phyloP scores from a whole-genome alignment of 2,797 vertebrate genomes.

The Rhincodon typus region DNA sequence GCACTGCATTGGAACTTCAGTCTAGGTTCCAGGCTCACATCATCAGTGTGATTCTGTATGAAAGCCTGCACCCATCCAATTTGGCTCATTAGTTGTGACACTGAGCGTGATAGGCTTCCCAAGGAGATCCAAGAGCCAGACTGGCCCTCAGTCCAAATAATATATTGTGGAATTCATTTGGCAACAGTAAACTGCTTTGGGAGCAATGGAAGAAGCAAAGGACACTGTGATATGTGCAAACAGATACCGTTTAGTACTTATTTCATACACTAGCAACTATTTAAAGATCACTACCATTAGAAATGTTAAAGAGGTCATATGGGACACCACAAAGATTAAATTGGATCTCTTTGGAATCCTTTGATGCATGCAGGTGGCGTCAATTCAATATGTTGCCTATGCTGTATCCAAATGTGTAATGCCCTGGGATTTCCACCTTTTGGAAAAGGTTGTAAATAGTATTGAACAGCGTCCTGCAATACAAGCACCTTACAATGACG shows the following conservation, averaged over 20 bases:
- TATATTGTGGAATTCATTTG: not conserved
- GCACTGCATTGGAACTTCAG: not conserved
- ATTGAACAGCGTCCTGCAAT: not conserved
- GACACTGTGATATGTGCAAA: not conserved
- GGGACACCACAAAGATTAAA: slow-evolving; percentile 26
- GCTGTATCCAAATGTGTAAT: not conserved
- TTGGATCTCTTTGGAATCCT: not conserved
- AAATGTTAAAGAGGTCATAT: not conserved
- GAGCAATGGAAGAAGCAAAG: not conserved
- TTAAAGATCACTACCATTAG: not conserved
- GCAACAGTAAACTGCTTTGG: not conserved
- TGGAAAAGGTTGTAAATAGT: not conserved
- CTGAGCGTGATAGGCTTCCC: not conserved
- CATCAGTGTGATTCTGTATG: not conserved
- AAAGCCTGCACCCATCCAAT: not conserved
- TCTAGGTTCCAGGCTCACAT: not conserved
- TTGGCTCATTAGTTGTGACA: not conserved
- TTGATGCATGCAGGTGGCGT: not conserved
- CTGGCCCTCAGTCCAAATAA: not conserved
- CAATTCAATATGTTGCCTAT: not conserved
- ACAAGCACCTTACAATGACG: not conserved
- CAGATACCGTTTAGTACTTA: not conserved
- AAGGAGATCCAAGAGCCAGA: not conserved
- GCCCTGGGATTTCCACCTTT: not conserved
- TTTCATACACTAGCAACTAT: not conserved